A percentile compares a stretch with the other conserved stretches of the same genome.
These are phyloP conservation scores for Hozukius guyotensis DNA, from an alignment of 2,797 vertebrate genomes.

Conservation along the genomic window DNA sequence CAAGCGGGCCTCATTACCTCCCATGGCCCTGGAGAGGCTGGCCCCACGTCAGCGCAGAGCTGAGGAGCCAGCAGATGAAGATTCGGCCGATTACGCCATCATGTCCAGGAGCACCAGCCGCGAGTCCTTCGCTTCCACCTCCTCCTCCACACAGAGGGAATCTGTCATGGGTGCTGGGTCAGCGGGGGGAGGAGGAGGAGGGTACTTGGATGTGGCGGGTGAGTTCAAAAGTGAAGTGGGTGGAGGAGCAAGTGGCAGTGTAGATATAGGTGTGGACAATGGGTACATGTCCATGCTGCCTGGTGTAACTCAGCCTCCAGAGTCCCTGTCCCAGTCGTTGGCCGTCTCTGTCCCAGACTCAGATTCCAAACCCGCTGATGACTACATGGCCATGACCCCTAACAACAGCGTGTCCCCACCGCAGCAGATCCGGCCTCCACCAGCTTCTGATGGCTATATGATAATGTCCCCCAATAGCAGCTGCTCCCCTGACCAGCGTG, in stretches of 20 bases:
- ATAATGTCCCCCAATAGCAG: slow-evolving; percentile 86
- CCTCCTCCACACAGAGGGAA: slow-evolving; percentile 66
- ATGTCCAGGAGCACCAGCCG: slow-evolving; percentile 84
- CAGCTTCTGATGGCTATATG: slow-evolving; percentile 83
- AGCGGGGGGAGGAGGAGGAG: slow-evolving; percentile 56
- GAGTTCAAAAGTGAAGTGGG: slow-evolving; percentile 72
- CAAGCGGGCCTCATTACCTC: slow-evolving; percentile 85
- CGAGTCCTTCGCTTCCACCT: slow-evolving; percentile 74
- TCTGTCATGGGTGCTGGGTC: slow-evolving; percentile 51
- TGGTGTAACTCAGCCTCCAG: slow-evolving; percentile 79
- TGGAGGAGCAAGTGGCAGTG: slow-evolving; percentile 37
- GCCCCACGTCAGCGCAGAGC: slow-evolving; percentile 68
- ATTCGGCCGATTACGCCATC: slow-evolving; percentile 83
- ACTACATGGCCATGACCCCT: slow-evolving; percentile 87
- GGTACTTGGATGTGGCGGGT: slow-evolving; percentile 80
- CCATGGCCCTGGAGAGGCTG: slow-evolving; percentile 81
- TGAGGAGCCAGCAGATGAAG: slow-evolving; percentile 78
- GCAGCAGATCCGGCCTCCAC: slow-evolving; percentile 77
- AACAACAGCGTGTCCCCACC: slow-evolving; percentile 86
- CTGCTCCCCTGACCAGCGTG: slow-evolving; percentile 82
- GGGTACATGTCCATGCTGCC: slow-evolving; percentile 88
- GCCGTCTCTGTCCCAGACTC: slow-evolving; percentile 76
- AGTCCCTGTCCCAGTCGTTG: slow-evolving; percentile 71
- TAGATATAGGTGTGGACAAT: slow-evolving; percentile 75
- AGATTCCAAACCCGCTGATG: slow-evolving; percentile 78